phyloP scores from a whole-genome alignment of 2,888 invertebrate species.

The Micoletzkya japonica region DNA sequence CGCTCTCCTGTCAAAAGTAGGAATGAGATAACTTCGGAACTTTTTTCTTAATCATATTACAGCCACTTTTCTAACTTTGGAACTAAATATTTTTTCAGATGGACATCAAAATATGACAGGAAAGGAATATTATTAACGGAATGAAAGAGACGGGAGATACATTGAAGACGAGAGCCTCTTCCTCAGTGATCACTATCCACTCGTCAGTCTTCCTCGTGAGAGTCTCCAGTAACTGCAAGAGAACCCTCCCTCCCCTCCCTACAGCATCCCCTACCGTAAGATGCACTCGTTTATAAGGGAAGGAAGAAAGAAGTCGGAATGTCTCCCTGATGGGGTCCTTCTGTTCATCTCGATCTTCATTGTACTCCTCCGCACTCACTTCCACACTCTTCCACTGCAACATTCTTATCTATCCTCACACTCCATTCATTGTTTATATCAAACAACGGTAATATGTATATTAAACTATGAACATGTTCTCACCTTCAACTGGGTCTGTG shows the following conservation, averaged over 20 bases:
- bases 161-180: not conserved
- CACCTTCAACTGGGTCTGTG: slow-evolving; percentile 19
- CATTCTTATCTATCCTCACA: not conserved
- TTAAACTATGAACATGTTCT: not conserved
- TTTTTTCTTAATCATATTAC: not conserved
- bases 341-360: not conserved
- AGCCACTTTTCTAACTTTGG: too few species aligned
- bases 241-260: not conserved
- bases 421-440: not conserved
- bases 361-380: not conserved
- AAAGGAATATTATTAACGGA: too few species aligned
- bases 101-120: too few species aligned
- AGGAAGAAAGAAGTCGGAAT: not conserved
- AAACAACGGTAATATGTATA: too few species aligned
- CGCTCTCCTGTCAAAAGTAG: too few species aligned
- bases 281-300: not conserved
- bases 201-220: not conserved
- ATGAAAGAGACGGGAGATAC: too few species aligned
- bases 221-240: slow-evolving; percentile 6
- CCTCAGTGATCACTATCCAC: not conserved
- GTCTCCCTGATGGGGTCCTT: not conserved
- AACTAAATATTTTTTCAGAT: too few species aligned
- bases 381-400: not conserved
- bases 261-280: not conserved
- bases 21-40: not conserved